Base-by-base conservation (phyloP, 2,888 invertebrate species). In the Cephus nigrinus region DNA sequence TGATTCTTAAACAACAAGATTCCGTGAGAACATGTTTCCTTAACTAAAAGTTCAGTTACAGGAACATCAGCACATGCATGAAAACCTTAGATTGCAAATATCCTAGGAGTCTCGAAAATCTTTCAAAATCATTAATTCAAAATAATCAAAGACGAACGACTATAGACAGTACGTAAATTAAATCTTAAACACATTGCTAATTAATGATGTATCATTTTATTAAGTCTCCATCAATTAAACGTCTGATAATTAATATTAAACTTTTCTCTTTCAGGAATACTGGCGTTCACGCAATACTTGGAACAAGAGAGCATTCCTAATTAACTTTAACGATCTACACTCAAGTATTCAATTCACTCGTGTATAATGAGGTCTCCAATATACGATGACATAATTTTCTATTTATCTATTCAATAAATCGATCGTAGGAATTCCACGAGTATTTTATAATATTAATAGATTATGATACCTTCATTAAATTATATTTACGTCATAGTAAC, bases 261-360 rank as follows among this genome's bases (percentile, higher is more conserved):
- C 75, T 76, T 40, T 74, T 30, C 33, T 30, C 31, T 85, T 87
- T 75, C 82, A 88, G 88, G 81, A 71, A 88, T 89, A 78, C 76
- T 90, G 71, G 83, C 79, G 0, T 84, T 84, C 72, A 90, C 90
- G 11, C 87, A 89, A 73, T 89, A 86, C 77, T 69, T 90, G 15
- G 80, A 35, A n/a, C 76, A 33, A 11, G 75, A 78, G 55, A 55
- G 23, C 55, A 23, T 55, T 55, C 55, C 55, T 55, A 55, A 55
- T 55, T 55, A 23, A 55, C 23, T 55, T 55, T 23, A 55, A 23
- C 23, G 9, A 55, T 15, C 9, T 23, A 23, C 23, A 23, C 55
- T 55, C 23, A 55, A 55, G 55, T 23, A 55, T 55, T 23, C 55
- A 55, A 55, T 55, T 55, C 55, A 2, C 55, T 23, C 55, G 55